These are phyloP conservation scores for Emydura subglobosa DNA, from an alignment of 2,113 vertebrate species.

Conservation along the genomic window DNA sequence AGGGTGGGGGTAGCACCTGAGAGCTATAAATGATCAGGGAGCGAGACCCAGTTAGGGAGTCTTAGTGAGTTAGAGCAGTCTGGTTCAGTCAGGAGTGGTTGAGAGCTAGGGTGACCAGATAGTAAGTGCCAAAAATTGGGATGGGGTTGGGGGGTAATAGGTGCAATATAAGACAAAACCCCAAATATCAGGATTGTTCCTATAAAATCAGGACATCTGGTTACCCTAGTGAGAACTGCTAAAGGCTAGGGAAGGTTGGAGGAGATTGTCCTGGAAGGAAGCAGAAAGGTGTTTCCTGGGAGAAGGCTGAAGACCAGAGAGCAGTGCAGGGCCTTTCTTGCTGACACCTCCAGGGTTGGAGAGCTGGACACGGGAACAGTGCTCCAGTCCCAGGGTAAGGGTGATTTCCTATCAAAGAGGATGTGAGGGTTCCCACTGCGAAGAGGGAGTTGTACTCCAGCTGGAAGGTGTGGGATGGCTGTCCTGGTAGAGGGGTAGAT, in stretches of 20 bases:
- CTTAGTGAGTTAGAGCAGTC: background rate
- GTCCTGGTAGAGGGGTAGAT: background rate
- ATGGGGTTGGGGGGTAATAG: too few relatives aligned
- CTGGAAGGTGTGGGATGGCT: background rate
- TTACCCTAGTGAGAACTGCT: background rate
- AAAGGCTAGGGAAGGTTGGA: background rate
- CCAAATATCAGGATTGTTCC: too few relatives aligned
- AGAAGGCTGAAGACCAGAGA: background rate
- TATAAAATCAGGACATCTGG: too few relatives aligned
- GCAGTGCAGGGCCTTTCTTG: background rate
- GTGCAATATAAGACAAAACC: too few relatives aligned
- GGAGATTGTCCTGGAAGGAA: background rate
- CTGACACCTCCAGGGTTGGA: background rate
- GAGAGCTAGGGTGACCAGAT: background rate
- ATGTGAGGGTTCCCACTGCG: background rate
- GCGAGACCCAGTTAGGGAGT: background rate
- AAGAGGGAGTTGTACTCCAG: background rate
- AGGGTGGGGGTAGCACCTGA: background rate
- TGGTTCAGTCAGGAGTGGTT: background rate
- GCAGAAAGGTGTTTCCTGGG: background rate
- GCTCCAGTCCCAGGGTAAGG: background rate
- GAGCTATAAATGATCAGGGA: background rate
- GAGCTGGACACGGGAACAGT: background rate
- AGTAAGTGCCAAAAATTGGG: too few relatives aligned
- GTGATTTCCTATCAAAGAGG: background rate